Conservation (phyloP, 2,888 invertebrate species). For the Sphaeridia pumilis region DNA sequence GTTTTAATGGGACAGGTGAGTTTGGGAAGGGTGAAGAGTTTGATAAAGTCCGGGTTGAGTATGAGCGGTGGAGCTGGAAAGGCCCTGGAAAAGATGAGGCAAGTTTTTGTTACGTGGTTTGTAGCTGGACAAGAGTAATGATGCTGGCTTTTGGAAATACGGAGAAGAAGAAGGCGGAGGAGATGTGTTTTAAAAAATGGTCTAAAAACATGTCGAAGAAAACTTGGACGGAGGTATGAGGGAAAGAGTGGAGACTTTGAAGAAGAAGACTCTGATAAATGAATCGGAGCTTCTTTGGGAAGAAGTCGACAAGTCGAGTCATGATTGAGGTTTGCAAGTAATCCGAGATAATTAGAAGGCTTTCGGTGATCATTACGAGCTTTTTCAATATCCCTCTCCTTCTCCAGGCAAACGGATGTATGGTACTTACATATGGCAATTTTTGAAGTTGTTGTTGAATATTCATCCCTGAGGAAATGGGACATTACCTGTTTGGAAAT, state of each 20-base stretch:
- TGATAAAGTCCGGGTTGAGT: background rate
- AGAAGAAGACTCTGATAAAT: background rate
- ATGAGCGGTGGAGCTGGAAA: background rate
- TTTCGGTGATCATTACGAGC: no score
- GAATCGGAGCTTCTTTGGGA: background rate
- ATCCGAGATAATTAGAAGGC: constrained; percentile 2
- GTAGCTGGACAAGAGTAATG: constrained; percentile 5
- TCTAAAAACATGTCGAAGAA: background rate
- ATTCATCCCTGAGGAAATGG: no score
- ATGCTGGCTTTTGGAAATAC: no score
- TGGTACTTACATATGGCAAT: no score
- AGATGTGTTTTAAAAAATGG: background rate
- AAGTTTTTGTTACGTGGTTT: no score
- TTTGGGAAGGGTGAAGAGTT: background rate
- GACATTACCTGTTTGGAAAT: no score
- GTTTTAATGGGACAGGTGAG: background rate
- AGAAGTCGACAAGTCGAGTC: background rate
- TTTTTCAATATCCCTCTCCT: no score
- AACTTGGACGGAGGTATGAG: background rate
- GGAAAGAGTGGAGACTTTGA: background rate
- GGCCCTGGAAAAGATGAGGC: background rate
- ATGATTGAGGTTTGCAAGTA: background rate
- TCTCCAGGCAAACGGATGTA: no score
- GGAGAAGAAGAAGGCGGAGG: no score
- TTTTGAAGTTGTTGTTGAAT: no score